phyloP scores from a whole-genome alignment of 2,113 vertebrate genomes.

The Chloropsis hardwickii region DNA sequence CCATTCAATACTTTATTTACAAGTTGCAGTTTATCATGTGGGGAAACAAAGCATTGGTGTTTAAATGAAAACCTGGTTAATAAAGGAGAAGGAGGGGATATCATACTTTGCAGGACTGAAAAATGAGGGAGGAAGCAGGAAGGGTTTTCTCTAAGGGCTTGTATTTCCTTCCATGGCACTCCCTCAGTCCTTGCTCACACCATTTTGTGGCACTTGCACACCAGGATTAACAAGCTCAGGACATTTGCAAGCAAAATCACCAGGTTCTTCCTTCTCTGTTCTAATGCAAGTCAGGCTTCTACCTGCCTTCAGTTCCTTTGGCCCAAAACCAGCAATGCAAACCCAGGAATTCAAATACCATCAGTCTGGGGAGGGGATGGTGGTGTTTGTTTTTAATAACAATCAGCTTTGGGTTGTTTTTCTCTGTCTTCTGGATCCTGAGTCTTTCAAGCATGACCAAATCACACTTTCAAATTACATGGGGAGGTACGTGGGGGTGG shows the following conservation, averaged over 20 bases:
- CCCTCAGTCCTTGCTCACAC: not conserved
- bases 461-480: not conserved
- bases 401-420: not conserved
- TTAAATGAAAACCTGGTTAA: not conserved
- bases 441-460: not conserved
- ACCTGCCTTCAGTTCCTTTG: not conserved
- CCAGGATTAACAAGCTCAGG: not conserved
- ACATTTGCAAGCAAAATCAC: not conserved
- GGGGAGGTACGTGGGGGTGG: rapidly evolving
- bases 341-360: slow-evolving; percentile 6
- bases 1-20: not conserved
- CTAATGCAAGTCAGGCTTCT: not conserved
- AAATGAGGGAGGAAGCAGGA: not conserved
- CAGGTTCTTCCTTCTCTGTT: not conserved
- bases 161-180: not conserved
- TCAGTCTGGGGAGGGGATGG: not conserved
- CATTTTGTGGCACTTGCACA: not conserved
- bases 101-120: not conserved
- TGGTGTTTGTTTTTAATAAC: not conserved
- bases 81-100: not conserved
- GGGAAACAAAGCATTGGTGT: not conserved
- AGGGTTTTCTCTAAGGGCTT: not conserved
- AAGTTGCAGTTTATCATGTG: not conserved
- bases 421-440: not conserved
- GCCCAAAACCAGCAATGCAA: slow-evolving; percentile 9